Evolutionary conservation across 1,140 invertebrate genomes (phyloP).

Genomic region (Drosophila santomea): DNA sequence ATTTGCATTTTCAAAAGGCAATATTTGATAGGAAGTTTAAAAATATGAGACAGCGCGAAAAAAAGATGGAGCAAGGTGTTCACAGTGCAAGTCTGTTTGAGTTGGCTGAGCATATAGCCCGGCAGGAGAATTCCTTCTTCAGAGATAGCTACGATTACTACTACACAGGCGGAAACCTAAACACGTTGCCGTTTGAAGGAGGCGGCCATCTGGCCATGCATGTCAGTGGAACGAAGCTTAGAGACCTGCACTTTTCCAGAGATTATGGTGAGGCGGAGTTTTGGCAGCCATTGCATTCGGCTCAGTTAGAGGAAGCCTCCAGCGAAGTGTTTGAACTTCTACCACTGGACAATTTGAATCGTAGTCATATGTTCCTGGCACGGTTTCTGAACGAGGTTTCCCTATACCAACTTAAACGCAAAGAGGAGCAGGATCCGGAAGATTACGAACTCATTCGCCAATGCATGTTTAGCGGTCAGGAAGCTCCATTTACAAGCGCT

Average conservation of each 20-base stretch:
- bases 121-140: slow-evolving; percentile 53
- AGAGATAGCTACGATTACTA: slow-evolving; percentile 70
- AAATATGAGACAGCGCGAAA: slow-evolving; percentile 40
- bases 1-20: background rate
- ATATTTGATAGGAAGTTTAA: background rate
- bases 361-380: slow-evolving; percentile 41
- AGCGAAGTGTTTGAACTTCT: slow-evolving; percentile 62
- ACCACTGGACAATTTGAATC: slow-evolving; percentile 37
- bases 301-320: slow-evolving; percentile 17
- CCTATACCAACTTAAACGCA: slow-evolving; percentile 49
- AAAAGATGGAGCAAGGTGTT: slow-evolving; percentile 22
- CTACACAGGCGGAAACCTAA: slow-evolving; percentile 63
- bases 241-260: slow-evolving; percentile 48
- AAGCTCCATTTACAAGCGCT: slow-evolving; percentile 41
- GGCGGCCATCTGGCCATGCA: slow-evolving; percentile 43
- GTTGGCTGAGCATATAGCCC: slow-evolving; percentile 64
- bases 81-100: slow-evolving; percentile 41
- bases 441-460: slow-evolving; percentile 35
- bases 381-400: slow-evolving; percentile 53
- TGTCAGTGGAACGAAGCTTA: slow-evolving; percentile 42
- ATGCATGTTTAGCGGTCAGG: slow-evolving; percentile 28
- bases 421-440: background rate
- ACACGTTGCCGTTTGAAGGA: slow-evolving; percentile 20
- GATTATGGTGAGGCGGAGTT: slow-evolving; percentile 34
- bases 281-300: slow-evolving; percentile 43